A percentile compares a stretch with the other conserved stretches of the same genome.
Conservation (phyloP, 2,113 vertebrate genomes). For the Fregetta grallaria region DNA sequence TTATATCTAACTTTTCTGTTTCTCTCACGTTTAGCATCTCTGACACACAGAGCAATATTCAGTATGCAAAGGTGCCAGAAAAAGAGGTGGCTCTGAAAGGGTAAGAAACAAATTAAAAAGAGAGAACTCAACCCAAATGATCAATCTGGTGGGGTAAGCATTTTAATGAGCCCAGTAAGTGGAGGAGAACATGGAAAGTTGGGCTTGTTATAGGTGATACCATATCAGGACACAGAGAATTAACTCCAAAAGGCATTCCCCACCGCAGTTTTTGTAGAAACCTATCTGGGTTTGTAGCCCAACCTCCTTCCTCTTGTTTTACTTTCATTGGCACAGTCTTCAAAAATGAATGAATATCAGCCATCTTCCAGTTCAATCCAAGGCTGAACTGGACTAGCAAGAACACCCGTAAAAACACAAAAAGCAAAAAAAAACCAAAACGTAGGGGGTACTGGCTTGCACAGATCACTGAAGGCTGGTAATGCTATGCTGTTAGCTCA, state of each 20-base stretch:
- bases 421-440: background rate
- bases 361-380: background rate
- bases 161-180: background rate
- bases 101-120: background rate
- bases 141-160: background rate
- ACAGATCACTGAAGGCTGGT: background rate
- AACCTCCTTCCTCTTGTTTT: background rate
- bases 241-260: background rate
- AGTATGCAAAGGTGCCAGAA: background rate
- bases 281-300: background rate
- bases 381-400: background rate
- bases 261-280: rapidly evolving
- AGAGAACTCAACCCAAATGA: background rate
- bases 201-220: background rate
- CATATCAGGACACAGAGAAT: background rate
- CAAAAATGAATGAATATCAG: background rate
- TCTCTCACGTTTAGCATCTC: background rate
- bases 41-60: background rate
- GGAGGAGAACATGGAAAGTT: background rate
- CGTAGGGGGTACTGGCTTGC: background rate
- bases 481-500: rapidly evolving
- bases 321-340: background rate
- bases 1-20: background rate
- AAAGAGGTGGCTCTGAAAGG: background rate
- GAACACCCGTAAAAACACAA: background rate